Evolutionary conservation across 92 coral and sea anemone species (phyloP), one percentile per base, ranked within the genome.

Genomic region (Bergia puertoricense): DNA sequence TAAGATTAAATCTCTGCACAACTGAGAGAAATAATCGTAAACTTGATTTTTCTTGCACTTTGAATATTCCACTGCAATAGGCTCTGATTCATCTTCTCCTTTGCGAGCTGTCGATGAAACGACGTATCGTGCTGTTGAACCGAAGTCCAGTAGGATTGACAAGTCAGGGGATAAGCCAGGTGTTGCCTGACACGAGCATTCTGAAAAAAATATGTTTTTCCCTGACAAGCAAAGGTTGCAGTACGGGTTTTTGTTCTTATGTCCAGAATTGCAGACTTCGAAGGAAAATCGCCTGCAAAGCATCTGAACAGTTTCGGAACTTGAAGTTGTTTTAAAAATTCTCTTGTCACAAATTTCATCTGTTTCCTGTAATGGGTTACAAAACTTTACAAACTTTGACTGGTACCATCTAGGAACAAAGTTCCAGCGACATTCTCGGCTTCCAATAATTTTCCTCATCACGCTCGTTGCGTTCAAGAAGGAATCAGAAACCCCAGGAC

Each of bases 11-110:
- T 79, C 82, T 4, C 82, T 79, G 68, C 82, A 79, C 65, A 22
- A 22, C 82, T 50, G 68, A 40, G 82, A 79, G 45, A 79, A 79
- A 3, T 50, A 65, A 41, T 79, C 82, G 82, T 79, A 79, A 79
- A 79, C 68, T 30, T 79, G 82, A 51, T 51, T 51, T 10, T 23
- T 50, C 37, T 79, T 51, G 42, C 82, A 79, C 36, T 51, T 48
- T 11, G 67, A 30, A 23, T 50, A 50, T 51, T 79, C 43, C 67
- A 79, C 67, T 1, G 13, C 39, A 9, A 79, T 43, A 4, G 68
- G 69, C 43, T 79, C 68, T 23, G 67, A 43, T 79, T 79, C 82
- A 42, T 50, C 82, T 79, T 79, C 82, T n/a, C 62, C 81, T 76
- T 76, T n/a, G 30, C 41, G 23, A 1, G 36, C 37, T 10, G 3